phyloP scores from a whole-genome alignment of 2,888 invertebrate genomes.

The Hedychridium roseum region DNA sequence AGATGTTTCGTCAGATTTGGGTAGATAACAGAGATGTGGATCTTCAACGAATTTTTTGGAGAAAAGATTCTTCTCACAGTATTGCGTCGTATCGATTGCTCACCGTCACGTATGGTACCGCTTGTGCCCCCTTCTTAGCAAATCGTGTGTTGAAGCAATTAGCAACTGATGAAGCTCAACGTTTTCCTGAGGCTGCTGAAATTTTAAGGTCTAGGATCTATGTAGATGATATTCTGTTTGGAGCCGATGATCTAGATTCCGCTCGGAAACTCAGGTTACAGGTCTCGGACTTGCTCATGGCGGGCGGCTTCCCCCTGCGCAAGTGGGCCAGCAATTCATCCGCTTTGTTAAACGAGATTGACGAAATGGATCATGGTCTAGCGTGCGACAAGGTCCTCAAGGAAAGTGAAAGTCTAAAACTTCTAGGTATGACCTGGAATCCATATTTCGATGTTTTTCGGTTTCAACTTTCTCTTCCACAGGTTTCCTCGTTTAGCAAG shows the following conservation, averaged over 20 bases:
- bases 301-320: constrained; percentile 15
- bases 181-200: constrained; percentile 8
- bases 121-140: constrained; percentile 13
- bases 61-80: not conserved
- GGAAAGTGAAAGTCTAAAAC: constrained; percentile 5
- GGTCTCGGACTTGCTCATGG: constrained; percentile 6
- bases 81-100: constrained; percentile 10
- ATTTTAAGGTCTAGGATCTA: constrained; percentile 13
- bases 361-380: not conserved
- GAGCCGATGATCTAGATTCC: constrained; percentile 9
- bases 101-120: constrained; percentile 14
- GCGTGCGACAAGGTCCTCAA: not conserved
- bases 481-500: constrained; percentile 7
- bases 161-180: constrained; percentile 4
- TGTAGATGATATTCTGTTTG: constrained; percentile 23
- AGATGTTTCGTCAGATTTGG: constrained; percentile 41
- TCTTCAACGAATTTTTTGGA: constrained; percentile 42
- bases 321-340: constrained; percentile 17
- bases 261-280: constrained; percentile 9
- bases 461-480: constrained; percentile 1
- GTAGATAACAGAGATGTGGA: constrained; percentile 20
- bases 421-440: constrained; percentile 19
- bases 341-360: constrained; percentile 1
- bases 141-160: constrained; percentile 9
- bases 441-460: constrained; percentile 14